phyloP scores from a whole-genome alignment of 2,113 vertebrate genomes.

The Mobula birostris region DNA sequence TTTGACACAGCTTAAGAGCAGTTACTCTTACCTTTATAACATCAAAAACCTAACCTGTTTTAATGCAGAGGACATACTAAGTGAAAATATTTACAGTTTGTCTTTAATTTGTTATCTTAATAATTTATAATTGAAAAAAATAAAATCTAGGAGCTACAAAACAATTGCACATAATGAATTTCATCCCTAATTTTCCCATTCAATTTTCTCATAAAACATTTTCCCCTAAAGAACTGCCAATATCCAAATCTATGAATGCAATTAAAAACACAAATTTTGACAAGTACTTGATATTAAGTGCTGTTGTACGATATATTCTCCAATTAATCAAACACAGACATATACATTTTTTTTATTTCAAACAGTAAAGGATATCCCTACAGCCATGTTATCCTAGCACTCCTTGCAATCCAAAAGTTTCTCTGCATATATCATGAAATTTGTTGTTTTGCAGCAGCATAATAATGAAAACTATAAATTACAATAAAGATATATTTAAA shows the following conservation, averaged over 20 bases:
- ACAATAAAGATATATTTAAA: too few relatives aligned
- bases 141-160: not conserved
- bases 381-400: not conserved
- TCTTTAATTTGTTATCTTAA: not conserved
- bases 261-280: not conserved
- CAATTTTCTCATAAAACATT: not conserved
- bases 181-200: not conserved
- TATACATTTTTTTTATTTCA: not conserved
- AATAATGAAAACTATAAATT: too few relatives aligned
- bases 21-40: not conserved
- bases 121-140: not conserved
- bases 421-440: too few relatives aligned
- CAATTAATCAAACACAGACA: not conserved
- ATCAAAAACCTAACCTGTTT: not conserved
- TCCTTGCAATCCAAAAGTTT: not conserved
- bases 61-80: not conserved
- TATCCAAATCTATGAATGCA: not conserved
- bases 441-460: too few relatives aligned
- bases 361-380: not conserved
- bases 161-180: not conserved
- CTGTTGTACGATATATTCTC: not conserved
- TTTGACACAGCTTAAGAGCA: not conserved
- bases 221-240: not conserved
- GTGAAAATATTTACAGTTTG: not conserved
- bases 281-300: not conserved